Evolutionary conservation across 2,888 invertebrate species (phyloP), one percentile per base, ranked within the genome.

Genomic region (Dexiosoma caninum): DNA sequence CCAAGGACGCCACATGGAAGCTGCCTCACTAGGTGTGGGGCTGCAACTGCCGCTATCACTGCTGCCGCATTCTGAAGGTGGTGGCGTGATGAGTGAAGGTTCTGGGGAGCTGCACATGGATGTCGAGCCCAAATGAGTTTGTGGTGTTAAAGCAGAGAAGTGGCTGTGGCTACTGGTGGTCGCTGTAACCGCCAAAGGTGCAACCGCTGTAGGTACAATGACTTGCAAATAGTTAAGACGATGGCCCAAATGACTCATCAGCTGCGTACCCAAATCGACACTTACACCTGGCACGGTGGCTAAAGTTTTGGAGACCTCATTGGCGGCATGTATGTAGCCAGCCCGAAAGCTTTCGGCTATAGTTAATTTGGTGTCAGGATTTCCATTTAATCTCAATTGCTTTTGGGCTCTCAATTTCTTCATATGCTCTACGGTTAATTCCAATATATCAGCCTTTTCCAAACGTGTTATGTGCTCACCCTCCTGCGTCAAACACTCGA

Each of bases 231-330:
- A 90, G 83, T 96, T 96, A 82, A 97, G 92, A 44, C 95, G 93
- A 91, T 96, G 95, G 9, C 96, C 97, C 83, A 97, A 92, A 90
- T 97, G 97, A 67, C 96, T 95, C 96, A 97, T 96, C 84, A 97
- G 92, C 87, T 95, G 95, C 44, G 96, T 96, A 55, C 97, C 97
- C 82, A 97, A 91, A 88, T 95, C 94, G 84, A 97, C 95, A 89
- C 96, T 96, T 83, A 97, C 96, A 81, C 96, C 96, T 32, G 96
- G 96, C 32, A 95, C 95, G 32, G 95, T 93, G 3, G 97, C 96
- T 85, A 97, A 88, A 85, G 96, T 96, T 83, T 95, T 93, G 84
- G 96, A 96, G 53, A 97, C 96, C 91, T 96, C 96, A 87, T 95
- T 95, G 83, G 96, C 96, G 85, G 96, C 96, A 88, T 96, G 96